Evolutionary conservation across 2,113 vertebrate genomes (phyloP).

Genomic region (Mesitornis unicolor): DNA sequence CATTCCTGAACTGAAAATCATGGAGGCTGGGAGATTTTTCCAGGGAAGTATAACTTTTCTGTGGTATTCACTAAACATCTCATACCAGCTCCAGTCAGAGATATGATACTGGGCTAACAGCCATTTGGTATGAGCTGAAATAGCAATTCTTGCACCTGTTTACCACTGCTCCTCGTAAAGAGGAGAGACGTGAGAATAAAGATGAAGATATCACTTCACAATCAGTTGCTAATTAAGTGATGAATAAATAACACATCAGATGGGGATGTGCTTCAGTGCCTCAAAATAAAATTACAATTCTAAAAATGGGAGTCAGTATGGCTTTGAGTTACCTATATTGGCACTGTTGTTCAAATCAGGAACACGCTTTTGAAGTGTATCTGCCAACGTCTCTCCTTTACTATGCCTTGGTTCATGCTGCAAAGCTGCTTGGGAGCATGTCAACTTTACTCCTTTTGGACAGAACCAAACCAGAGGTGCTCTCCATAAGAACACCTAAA

Average conservation of each 20-base stretch:
- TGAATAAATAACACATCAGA: conserved; percentile 7
- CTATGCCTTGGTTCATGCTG: not conserved
- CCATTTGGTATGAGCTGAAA: not conserved
- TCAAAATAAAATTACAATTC: conserved; percentile 5
- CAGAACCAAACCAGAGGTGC: not conserved
- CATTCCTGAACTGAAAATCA: not conserved
- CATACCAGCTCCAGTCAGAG: not conserved
- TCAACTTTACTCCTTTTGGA: not conserved
- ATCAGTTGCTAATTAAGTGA: not conserved
- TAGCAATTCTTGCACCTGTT: not conserved
- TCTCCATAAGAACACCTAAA: not conserved
- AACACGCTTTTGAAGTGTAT: not conserved
- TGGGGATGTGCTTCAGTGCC: not conserved
- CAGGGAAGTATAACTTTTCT: not conserved
- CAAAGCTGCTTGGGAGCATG: not conserved
- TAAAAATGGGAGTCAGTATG: not conserved
- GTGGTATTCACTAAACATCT: not conserved
- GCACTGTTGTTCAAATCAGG: not conserved
- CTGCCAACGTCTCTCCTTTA: not conserved
- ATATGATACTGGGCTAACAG: not conserved
- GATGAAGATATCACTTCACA: not conserved
- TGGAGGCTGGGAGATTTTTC: not conserved
- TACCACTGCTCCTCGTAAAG: not conserved
- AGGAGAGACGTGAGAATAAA: not conserved
- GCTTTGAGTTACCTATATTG: not conserved